Percentiles rank a stretch among this genome's conserved stretches.
These are phyloP conservation scores for Rousettus madagascariensis DNA, from an alignment of 2,797 vertebrate genomes.

Conservation along the genomic window DNA sequence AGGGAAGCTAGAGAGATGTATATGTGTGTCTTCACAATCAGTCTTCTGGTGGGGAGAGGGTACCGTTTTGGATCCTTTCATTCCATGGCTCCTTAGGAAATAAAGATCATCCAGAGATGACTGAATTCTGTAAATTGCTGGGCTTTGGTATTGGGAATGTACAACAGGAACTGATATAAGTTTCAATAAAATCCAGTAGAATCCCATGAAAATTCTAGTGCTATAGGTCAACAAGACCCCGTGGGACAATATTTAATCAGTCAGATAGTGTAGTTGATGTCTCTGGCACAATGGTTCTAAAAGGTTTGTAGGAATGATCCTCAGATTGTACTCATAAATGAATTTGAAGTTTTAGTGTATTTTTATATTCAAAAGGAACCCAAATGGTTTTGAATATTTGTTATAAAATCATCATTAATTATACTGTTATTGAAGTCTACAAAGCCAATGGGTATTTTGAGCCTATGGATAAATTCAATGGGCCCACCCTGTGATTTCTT, in stretches of 20 bases:
- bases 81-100: background rate
- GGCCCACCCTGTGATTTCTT: background rate
- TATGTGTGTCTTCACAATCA: background rate
- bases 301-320: background rate
- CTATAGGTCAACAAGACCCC: background rate
- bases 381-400: background rate
- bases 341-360: background rate
- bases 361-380: background rate
- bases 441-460: constrained; percentile 13
- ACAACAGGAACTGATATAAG: background rate
- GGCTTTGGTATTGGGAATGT: background rate
- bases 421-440: background rate
- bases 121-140: background rate
- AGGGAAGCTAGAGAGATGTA: background rate
- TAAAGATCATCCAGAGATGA: background rate
- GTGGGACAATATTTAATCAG: background rate
- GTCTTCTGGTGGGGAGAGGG: background rate
- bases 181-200: constrained; percentile 10
- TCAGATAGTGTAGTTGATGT: background rate
- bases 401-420: constrained; percentile 7
- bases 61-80: constrained; percentile 2
- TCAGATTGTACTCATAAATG: background rate
- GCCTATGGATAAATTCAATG: background rate
- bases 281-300: background rate
- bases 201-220: background rate